phyloP scores from a whole-genome alignment of 2,888 invertebrate genomes.

The Napeogenes inachia region DNA sequence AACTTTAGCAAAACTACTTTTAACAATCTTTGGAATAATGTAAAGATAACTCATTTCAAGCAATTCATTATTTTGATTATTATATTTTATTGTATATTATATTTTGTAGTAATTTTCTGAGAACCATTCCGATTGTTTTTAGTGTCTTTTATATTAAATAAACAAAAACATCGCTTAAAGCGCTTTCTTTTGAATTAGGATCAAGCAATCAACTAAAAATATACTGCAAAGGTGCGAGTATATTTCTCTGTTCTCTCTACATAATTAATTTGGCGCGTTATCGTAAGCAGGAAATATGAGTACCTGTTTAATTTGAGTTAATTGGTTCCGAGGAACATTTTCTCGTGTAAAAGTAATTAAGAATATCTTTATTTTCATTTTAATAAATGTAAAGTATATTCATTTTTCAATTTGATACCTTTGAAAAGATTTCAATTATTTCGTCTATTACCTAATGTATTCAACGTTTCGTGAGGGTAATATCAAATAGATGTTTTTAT shows the following conservation, averaged over 20 bases:
- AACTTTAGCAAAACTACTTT: too few species aligned
- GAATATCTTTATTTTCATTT: slow-evolving; percentile 1
- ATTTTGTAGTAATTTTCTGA: too few species aligned
- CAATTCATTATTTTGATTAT: too few species aligned
- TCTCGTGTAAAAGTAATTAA: neutral
- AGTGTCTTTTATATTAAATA: neutral
- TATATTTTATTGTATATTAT: too few species aligned
- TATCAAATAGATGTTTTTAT: too few species aligned
- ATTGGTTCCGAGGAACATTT: slow-evolving; percentile 6
- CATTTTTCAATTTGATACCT: neutral
- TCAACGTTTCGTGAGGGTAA: too few species aligned
- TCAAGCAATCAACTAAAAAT: slow-evolving; percentile 4
- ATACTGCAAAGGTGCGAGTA: neutral
- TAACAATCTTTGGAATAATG: too few species aligned
- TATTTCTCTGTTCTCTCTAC: slow-evolving; percentile 3
- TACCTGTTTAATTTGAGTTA: slow-evolving; percentile 3
- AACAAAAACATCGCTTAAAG: neutral
- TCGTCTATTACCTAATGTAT: neutral
- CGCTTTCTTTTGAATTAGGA: slow-evolving; percentile 1
- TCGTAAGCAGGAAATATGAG: slow-evolving; percentile 7
- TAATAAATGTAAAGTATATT: neutral
- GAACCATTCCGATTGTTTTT: too few species aligned
- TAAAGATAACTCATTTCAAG: too few species aligned
- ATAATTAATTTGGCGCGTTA: slow-evolving; percentile 10
- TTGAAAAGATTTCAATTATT: neutral